These are phyloP conservation scores for Neodiprion pinetum DNA, from an alignment of 1,140 invertebrate genomes.

Conservation along the genomic window DNA sequence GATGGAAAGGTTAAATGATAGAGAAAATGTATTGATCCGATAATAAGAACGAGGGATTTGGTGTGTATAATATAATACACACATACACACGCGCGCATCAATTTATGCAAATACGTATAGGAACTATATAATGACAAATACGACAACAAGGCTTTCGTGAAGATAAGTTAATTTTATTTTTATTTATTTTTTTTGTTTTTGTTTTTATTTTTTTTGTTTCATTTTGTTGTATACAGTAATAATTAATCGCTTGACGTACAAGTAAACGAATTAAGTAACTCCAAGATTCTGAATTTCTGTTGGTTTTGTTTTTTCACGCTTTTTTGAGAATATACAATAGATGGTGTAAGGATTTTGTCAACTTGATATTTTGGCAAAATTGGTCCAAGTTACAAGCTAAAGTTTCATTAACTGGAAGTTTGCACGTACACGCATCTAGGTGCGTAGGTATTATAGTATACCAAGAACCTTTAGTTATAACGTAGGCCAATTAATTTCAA, in stretches of 20 bases:
- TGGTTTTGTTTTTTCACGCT: neutral
- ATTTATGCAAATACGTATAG: too few relatives aligned
- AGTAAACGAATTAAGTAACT: constrained; percentile 17
- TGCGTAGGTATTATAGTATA: neutral
- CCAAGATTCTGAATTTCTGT: neutral
- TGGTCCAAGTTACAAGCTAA: neutral
- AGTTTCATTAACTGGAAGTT: neutral
- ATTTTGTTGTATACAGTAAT: constrained; percentile 11
- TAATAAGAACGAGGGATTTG: neutral
- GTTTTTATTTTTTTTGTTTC: neutral
- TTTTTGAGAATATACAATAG: neutral
- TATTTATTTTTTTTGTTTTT: constrained; percentile 3
- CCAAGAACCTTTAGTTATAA: neutral
- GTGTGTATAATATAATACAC: neutral
- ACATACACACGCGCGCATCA: too few relatives aligned
- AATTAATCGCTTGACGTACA: constrained; percentile 3
- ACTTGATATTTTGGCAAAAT: constrained; percentile 6
- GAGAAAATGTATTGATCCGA: neutral
- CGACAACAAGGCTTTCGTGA: neutral
- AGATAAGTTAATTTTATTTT: constrained; percentile 20
- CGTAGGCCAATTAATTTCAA: neutral
- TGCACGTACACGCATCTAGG: neutral
- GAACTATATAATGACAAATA: too few relatives aligned
- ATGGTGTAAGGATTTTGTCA: neutral
- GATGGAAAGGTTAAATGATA: neutral